Evolutionary conservation across 2,888 invertebrate genomes (phyloP), one percentile per base, ranked within the genome.

Genomic region (Pheosia gnoma): DNA sequence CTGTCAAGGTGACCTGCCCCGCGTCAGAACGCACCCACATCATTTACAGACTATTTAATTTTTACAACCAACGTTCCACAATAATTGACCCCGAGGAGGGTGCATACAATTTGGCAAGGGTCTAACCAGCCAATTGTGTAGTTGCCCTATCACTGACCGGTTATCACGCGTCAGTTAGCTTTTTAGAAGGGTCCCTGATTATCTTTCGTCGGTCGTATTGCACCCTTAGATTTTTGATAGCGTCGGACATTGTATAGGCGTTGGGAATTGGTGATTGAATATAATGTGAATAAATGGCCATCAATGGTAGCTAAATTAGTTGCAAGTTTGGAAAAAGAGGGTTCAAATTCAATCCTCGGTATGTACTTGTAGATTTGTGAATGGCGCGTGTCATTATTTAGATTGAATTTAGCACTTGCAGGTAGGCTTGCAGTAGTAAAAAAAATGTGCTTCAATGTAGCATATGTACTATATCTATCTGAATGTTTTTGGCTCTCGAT

Each of bases 101-200:
- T 36, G 51, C 36, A 57, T 25, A 39, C 2, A 25, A 25, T 57
- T 60, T 9, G 13, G 55, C 55, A 13, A 61, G 72, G 72, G 71
- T 66, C 69, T n/a, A 13, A 39, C 55, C 39, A 39, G 55, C 55
- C 68, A 62, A 65, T 66, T 69, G 68, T 61, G 58, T 63, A 70
- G 66, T 66, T 55, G 39, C 59, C 61, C 68, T 64, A 72, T 72
- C 75, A 70, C 72, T 72, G 68, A 68, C 74, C 75, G 72, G 73
- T 75, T 77, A 77, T 72, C 69, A 69, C 73, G 77, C 75, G 74
- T 74, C 77, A 76, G 71, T 78, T 70, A 70, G 67, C 77, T 71
- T 72, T 75, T 75, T 78, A 78, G 68, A 71, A 74, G 72, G 77
- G 73, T 69, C 57, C 64, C 51, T 61, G 57, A 63, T 68, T 76